These are phyloP conservation scores for Drosophila suboccidentalis DNA, from an alignment of 2,888 invertebrate species.

Conservation along the genomic window DNA sequence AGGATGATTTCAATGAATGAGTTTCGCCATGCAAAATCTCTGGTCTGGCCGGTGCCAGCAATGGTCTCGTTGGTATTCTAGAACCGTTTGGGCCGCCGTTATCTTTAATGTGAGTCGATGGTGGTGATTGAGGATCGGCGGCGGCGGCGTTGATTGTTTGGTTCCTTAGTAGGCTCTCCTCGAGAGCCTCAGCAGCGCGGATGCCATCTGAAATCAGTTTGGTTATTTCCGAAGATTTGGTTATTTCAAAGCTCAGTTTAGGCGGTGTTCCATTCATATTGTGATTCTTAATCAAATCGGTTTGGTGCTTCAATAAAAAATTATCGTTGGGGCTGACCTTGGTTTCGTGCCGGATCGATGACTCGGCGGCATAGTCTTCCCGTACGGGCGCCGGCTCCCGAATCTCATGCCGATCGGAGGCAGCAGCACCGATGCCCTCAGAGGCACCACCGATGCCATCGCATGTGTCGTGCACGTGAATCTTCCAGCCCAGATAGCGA, in stretches of 20 bases:
- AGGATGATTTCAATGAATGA: slow-evolving; percentile 66
- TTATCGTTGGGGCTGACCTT: slow-evolving; percentile 88
- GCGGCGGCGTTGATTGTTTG: slow-evolving; percentile 45
- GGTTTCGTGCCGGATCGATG: slow-evolving; percentile 89
- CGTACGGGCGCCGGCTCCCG: slow-evolving; percentile 86
- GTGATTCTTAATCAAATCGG: slow-evolving; percentile 86
- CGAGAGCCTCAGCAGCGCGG: slow-evolving; percentile 86
- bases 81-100: slow-evolving; percentile 46
- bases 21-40: slow-evolving; percentile 84
- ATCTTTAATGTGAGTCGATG: slow-evolving; percentile 47
- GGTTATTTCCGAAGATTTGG: slow-evolving; percentile 86
- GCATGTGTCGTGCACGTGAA: slow-evolving; percentile 94
- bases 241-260: slow-evolving; percentile 85
- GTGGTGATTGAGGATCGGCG: slow-evolving; percentile 46
- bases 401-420: slow-evolving; percentile 87
- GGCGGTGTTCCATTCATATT: slow-evolving; percentile 86
- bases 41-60: slow-evolving; percentile 73
- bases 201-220: slow-evolving; percentile 86
- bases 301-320: slow-evolving; percentile 86
- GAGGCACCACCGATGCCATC: slow-evolving; percentile 85
- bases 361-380: slow-evolving; percentile 87
- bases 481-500: slow-evolving; percentile 97
- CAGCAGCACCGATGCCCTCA: slow-evolving; percentile 84
- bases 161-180: slow-evolving; percentile 84
- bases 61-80: slow-evolving; percentile 69